Evolutionary conservation across 2,888 invertebrate genomes (phyloP).

Genomic region (Caenorhabditis parvicauda): DNA sequence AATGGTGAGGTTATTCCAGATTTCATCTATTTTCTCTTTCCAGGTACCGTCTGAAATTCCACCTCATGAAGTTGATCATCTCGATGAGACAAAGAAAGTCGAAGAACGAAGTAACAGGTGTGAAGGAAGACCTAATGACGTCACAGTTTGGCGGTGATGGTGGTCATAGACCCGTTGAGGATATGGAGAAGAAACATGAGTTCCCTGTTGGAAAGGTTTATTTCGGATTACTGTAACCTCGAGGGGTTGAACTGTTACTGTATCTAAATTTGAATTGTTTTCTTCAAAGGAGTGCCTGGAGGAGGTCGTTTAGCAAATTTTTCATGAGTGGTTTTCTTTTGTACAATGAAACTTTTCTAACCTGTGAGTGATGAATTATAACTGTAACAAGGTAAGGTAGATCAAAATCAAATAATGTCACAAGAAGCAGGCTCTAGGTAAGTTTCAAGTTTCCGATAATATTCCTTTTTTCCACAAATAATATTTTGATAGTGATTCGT

Average conservation of each 20-base stretch:
- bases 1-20: conserved; percentile 24
- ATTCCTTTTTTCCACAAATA: too few relatives aligned
- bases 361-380: too few relatives aligned
- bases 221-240: not conserved
- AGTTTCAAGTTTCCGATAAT: too few relatives aligned
- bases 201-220: conserved; percentile 25
- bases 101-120: not conserved
- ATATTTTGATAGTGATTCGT: too few relatives aligned
- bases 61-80: conserved; percentile 45
- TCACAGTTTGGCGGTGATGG: conserved; percentile 45
- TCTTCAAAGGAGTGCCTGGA: too few relatives aligned
- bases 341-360: too few relatives aligned
- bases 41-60: conserved; percentile 46
- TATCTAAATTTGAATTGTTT: not conserved
- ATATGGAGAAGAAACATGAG: conserved; percentile 46
- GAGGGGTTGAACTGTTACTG: conserved; percentile 1
- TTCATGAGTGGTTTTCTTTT: too few relatives aligned
- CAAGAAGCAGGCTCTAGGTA: too few relatives aligned
- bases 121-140: conserved; percentile 40
- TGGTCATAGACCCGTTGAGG: conserved; percentile 26
- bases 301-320: too few relatives aligned
- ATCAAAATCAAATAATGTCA: too few relatives aligned
- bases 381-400: too few relatives aligned
- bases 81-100: conserved; percentile 30
- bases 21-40: not conserved